phyloP scores from a whole-genome alignment of 2,888 invertebrate species.

The Protula sp. region DNA sequence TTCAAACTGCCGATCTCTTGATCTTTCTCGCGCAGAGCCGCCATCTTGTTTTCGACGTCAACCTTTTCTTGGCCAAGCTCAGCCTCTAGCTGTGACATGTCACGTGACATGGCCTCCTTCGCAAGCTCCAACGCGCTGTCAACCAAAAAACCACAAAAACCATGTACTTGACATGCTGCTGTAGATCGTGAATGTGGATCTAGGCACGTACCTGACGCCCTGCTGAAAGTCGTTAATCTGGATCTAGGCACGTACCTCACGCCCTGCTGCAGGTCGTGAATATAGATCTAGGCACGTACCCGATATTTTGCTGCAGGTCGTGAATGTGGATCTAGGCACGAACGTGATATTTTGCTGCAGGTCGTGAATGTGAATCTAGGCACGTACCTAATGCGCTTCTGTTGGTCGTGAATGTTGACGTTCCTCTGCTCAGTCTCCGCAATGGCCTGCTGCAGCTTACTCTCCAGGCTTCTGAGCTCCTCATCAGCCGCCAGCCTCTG shows the following conservation, averaged over 20 bases:
- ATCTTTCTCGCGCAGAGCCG: neutral
- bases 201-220: too few relatives aligned
- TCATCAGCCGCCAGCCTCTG: neutral
- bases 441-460: conserved; percentile 34
- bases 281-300: too few relatives aligned
- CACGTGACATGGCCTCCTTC: neutral
- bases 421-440: conserved; percentile 28
- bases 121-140: neutral
- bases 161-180: too few relatives aligned
- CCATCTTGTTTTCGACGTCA: neutral
- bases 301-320: too few relatives aligned
- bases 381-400: conserved; percentile 27
- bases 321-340: too few relatives aligned
- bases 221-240: too few relatives aligned
- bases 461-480: conserved; percentile 35
- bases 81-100: neutral
- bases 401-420: conserved; percentile 25
- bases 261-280: too few relatives aligned
- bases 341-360: too few relatives aligned
- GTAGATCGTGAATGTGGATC: too few relatives aligned
- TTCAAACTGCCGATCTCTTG: neutral
- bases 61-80: neutral
- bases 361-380: too few relatives aligned
- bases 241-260: too few relatives aligned
- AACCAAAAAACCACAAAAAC: too few relatives aligned